phyloP scores from a whole-genome alignment of 2,797 vertebrate genomes.

The Parauchenoglanis punctatus region DNA sequence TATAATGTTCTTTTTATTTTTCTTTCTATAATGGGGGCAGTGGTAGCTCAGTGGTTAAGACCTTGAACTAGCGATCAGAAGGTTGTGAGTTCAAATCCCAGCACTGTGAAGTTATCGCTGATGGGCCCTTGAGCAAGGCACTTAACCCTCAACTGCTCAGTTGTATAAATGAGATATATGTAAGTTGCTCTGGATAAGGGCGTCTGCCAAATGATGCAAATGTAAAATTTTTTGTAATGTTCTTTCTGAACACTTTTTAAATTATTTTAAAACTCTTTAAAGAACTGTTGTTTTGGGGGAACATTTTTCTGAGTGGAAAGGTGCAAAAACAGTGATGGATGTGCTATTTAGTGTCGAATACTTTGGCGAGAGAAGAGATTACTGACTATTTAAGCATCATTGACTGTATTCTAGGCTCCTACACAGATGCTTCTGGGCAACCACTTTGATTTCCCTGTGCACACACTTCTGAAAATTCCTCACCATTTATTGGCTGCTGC shows the following conservation, averaged over 20 bases:
- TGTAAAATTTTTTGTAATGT: not conserved
- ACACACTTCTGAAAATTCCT: constrained; percentile 42
- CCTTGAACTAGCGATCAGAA: no score
- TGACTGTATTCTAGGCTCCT: constrained; percentile 26
- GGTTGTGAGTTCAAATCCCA: no score
- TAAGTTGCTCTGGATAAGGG: no score
- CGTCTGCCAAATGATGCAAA: no score
- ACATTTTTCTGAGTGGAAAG: not conserved
- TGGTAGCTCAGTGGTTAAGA: no score
- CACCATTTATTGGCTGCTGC: constrained; percentile 30
- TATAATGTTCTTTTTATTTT: no score
- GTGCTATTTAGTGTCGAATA: constrained; percentile 33
- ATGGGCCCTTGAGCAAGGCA: no score
- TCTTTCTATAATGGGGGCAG: no score
- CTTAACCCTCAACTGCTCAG: no score
- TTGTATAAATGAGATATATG: no score
- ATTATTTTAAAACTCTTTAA: constrained; percentile 42
- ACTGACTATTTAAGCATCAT: constrained; percentile 28
- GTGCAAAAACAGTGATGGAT: constrained; percentile 8
- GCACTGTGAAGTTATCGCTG: no score
- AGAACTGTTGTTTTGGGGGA: not conserved
- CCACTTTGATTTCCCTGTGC: constrained; percentile 29
- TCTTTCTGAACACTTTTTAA: constrained; percentile 34
- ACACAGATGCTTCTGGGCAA: constrained; percentile 22
- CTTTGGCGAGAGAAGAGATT: constrained; percentile 26